Conservation (phyloP, 2,888 invertebrate species). For the Cybosia mesomella region DNA sequence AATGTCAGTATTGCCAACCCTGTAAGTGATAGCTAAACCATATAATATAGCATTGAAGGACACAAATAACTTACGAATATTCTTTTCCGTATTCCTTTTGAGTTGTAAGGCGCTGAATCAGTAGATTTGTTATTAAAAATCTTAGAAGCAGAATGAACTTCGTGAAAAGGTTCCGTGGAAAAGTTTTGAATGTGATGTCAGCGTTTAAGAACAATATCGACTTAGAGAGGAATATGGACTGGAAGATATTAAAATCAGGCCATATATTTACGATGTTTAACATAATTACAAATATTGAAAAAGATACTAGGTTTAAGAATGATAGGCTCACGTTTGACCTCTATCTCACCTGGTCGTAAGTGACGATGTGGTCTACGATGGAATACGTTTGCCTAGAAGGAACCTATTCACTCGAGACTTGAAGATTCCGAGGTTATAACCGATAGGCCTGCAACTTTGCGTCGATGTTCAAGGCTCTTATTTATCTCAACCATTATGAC, state of each 20-base stretch:
- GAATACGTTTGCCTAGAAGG: too few relatives aligned
- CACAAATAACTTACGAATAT: slow-evolving; percentile 30
- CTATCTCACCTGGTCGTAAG: too few relatives aligned
- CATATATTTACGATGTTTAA: neutral
- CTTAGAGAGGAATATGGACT: neutral
- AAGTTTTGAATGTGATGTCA: slow-evolving; percentile 1
- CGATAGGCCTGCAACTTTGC: too few relatives aligned
- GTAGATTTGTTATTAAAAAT: slow-evolving; percentile 41
- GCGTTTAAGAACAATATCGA: slow-evolving; percentile 4
- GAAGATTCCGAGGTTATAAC: too few relatives aligned
- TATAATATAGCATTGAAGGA: slow-evolving; percentile 31
- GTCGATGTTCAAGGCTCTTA: too few relatives aligned
- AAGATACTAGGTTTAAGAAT: too few relatives aligned
- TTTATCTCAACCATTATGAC: too few relatives aligned
- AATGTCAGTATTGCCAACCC: neutral
- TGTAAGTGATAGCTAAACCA: slow-evolving; percentile 1
- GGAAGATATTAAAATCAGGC: neutral
- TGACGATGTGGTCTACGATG: too few relatives aligned
- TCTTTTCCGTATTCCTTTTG: slow-evolving; percentile 27
- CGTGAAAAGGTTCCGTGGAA: slow-evolving; percentile 2
- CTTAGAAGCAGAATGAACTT: slow-evolving; percentile 9
- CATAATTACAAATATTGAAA: too few relatives aligned
- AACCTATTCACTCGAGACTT: too few relatives aligned
- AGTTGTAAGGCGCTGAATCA: slow-evolving; percentile 38
- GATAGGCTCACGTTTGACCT: too few relatives aligned